These are phyloP conservation scores for Xenotilapia leptura DNA, from an alignment of 2,113 vertebrate genomes.

Conservation along the genomic window DNA sequence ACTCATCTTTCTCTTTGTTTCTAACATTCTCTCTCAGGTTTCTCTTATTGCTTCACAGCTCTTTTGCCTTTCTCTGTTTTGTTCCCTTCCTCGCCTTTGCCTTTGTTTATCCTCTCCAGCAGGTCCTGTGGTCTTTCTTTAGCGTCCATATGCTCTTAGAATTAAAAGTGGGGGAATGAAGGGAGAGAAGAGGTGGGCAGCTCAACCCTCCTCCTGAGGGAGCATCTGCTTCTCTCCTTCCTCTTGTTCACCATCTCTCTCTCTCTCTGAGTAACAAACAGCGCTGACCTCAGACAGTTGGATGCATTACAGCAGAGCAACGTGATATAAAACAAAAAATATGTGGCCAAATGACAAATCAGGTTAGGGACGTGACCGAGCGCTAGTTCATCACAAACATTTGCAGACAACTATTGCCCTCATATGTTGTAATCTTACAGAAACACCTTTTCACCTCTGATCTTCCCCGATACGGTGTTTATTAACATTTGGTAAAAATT, in stretches of 20 bases:
- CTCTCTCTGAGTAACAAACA: constrained; percentile 35
- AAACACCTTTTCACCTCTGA: background rate
- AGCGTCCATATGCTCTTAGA: constrained; percentile 57
- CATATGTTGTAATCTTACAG: background rate
- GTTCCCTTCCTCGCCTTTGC: background rate
- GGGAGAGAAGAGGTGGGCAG: constrained; percentile 28
- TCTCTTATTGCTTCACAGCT: background rate
- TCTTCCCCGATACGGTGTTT: background rate
- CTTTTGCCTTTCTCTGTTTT: background rate
- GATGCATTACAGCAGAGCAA: constrained; percentile 44
- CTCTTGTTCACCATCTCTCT: constrained; percentile 14
- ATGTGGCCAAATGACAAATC: constrained; percentile 45
- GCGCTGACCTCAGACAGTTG: constrained; percentile 57
- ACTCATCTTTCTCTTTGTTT: background rate
- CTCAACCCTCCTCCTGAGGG: constrained; percentile 62
- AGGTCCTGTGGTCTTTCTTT: constrained; percentile 45
- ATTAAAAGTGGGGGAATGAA: constrained; percentile 23
- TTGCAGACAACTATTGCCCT: background rate
- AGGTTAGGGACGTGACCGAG: constrained; percentile 22
- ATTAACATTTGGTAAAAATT: background rate
- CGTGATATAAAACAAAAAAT: constrained; percentile 46
- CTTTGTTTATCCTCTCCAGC: constrained; percentile 34
- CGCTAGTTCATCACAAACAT: constrained; percentile 16
- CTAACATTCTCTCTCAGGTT: background rate
- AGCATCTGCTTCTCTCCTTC: constrained; percentile 67